phyloP scores from a whole-genome alignment of 2,888 invertebrate genomes.

The Lordiphosa fenestrarum region DNA sequence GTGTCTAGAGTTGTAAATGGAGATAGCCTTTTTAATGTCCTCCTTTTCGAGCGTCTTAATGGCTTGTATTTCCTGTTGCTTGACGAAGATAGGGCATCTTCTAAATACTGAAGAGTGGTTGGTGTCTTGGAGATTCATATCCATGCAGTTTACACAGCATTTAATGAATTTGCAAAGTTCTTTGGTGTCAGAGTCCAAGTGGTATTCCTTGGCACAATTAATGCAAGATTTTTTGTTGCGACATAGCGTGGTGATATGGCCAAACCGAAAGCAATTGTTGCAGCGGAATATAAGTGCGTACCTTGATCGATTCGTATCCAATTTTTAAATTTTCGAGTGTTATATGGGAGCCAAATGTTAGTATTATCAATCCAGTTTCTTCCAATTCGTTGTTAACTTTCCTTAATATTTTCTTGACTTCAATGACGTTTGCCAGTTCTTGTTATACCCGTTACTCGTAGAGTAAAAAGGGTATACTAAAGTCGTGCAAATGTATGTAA shows the following conservation, averaged over 20 bases:
- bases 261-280: constrained; percentile 10
- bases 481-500: too few relatives aligned
- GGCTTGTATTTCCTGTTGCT: background rate
- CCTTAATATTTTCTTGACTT: background rate
- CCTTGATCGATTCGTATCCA: background rate
- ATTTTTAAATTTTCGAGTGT: background rate
- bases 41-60: background rate
- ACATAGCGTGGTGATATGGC: constrained; percentile 3
- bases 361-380: constrained; percentile 1
- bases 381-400: constrained; percentile 1
- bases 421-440: background rate
- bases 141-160: constrained; percentile 1
- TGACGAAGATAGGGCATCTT: constrained; percentile 3
- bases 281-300: constrained; percentile 2
- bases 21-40: background rate
- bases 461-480: too few relatives aligned
- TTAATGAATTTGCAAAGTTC: constrained; percentile 1
- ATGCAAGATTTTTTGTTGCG: background rate
- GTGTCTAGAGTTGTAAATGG: background rate
- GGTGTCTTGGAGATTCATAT: background rate
- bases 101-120: background rate
- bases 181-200: constrained; percentile 1
- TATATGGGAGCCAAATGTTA: background rate
- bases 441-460: too few relatives aligned
- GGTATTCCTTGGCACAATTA: constrained; percentile 1